Conservation (phyloP, 2,888 invertebrate genomes). For the Anoncus sp. region DNA sequence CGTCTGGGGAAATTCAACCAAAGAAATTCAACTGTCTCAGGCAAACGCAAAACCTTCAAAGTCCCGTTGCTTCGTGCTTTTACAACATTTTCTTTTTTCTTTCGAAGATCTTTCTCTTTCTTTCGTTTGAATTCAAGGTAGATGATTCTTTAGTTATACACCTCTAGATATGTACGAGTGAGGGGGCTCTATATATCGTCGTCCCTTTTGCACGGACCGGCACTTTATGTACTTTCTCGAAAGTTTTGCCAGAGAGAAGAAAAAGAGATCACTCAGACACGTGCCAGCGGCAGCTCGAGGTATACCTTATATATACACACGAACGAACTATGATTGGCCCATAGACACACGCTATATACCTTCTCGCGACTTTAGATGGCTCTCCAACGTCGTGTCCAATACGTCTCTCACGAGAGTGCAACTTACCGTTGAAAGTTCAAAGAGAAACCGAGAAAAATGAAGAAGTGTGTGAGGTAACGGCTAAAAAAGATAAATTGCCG, state of each 20-base stretch:
- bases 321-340: slow-evolving; percentile 32
- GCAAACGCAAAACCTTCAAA: slow-evolving; percentile 3
- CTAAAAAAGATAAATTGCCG: slow-evolving; percentile 8
- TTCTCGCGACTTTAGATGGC: background rate
- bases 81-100: background rate
- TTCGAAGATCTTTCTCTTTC: slow-evolving; percentile 16
- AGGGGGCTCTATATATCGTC: background rate
- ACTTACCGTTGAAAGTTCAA: slow-evolving; percentile 34
- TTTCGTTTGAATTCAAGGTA: background rate
- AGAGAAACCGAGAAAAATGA: slow-evolving; percentile 39
- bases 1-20: slow-evolving; percentile 2
- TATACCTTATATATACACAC: background rate
- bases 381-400: background rate
- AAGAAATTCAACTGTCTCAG: slow-evolving; percentile 18
- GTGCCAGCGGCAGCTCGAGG: slow-evolving; percentile 3
- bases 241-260: slow-evolving; percentile 29
- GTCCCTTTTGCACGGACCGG: slow-evolving; percentile 21
- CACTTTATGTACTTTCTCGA: slow-evolving; percentile 37
- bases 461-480: background rate
- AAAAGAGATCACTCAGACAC: slow-evolving; percentile 20
- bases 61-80: background rate
- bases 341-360: slow-evolving; percentile 12
- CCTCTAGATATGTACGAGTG: background rate
- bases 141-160: background rate
- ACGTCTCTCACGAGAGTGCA: background rate